phyloP scores from a whole-genome alignment of 2,113 vertebrate species.

The Leucoraja erinaceus region DNA sequence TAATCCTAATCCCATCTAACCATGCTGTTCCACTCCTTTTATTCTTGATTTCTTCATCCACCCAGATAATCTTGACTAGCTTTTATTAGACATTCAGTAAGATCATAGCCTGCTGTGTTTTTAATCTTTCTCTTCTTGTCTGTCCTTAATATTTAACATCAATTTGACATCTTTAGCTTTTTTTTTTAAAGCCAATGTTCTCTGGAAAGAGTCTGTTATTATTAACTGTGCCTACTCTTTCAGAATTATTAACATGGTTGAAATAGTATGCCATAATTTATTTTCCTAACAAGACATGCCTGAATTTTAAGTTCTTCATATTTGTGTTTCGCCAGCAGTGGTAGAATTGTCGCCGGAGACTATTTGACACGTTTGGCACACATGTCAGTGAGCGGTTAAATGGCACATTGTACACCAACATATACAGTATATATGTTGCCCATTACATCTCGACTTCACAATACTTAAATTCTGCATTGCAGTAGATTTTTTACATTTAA shows the following conservation, averaged over 20 bases:
- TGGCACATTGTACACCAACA: background rate
- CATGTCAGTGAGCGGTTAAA: background rate
- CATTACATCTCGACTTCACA: background rate
- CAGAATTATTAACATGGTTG: background rate
- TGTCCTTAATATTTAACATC: background rate
- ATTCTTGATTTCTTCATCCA: background rate
- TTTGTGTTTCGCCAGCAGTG: background rate
- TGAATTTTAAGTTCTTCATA: background rate
- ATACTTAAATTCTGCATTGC: background rate
- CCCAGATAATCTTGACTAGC: background rate
- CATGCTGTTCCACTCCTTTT: background rate
- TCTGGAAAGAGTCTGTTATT: background rate
- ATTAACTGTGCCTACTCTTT: background rate
- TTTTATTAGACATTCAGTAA: background rate
- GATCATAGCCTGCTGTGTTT: background rate
- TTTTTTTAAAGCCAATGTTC: background rate
- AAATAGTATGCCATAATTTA: background rate
- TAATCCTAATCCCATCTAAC: too few species aligned
- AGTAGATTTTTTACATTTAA: background rate
- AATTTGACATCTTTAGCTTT: background rate
- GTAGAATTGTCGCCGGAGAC: background rate
- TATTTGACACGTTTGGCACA: background rate
- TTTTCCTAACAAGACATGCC: background rate
- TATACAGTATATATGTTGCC: background rate
- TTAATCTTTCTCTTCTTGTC: background rate